Evolutionary conservation across 2,888 invertebrate species (phyloP).

Genomic region (Dioctria rufipes): DNA sequence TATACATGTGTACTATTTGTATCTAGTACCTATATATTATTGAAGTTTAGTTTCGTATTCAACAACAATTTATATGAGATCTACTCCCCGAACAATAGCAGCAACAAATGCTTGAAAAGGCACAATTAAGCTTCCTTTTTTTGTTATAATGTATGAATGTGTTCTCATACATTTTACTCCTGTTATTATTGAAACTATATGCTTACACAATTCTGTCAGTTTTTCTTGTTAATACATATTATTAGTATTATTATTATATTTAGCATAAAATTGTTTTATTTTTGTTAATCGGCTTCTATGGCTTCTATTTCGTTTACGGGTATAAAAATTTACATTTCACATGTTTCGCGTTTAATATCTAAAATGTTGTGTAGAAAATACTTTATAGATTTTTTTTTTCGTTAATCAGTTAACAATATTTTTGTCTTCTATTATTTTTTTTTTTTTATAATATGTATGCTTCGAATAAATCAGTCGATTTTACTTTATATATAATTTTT

Average conservation of each 20-base stretch:
- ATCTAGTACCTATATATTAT: constrained; percentile 3
- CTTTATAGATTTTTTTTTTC: constrained; percentile 39
- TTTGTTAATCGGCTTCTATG: constrained; percentile 37
- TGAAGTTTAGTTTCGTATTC: not conserved
- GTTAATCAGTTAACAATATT: constrained; percentile 31
- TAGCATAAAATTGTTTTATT: constrained; percentile 33
- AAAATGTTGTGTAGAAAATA: constrained; percentile 45
- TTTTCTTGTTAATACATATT: no score
- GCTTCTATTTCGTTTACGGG: constrained; percentile 31
- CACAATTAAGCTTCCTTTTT: constrained; percentile 53
- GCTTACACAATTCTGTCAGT: not conserved
- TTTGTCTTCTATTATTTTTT: constrained; percentile 12
- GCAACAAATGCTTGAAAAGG: constrained; percentile 53
- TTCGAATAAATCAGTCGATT: constrained; percentile 48
- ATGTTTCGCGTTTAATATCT: constrained; percentile 34
- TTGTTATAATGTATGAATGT: constrained; percentile 22
- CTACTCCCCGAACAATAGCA: constrained; percentile 36
- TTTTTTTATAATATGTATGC: constrained; percentile 9
- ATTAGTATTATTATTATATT: not conserved
- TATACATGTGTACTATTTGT: not conserved
- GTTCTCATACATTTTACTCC: constrained; percentile 9
- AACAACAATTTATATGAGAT: constrained; percentile 30
- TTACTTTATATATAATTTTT: not conserved
- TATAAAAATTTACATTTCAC: constrained; percentile 43
- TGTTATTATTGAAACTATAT: constrained; percentile 19